Evolutionary conservation across 2,113 vertebrate species (phyloP).

Genomic region (Calonectris borealis): DNA sequence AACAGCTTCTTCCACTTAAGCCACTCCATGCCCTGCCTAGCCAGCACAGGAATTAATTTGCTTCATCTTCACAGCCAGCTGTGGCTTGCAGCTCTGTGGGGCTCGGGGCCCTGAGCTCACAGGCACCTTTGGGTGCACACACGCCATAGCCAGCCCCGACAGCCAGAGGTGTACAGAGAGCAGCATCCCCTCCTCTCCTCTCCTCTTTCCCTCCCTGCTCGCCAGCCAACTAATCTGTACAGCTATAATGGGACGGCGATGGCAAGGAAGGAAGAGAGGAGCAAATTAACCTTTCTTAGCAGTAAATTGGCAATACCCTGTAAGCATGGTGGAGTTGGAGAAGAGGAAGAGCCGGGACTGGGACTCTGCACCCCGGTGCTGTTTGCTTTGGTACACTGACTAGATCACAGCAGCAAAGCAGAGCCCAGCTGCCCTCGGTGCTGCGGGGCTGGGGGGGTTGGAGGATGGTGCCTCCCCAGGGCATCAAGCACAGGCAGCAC

Average conservation of each 20-base stretch:
- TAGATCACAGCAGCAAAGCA: not conserved
- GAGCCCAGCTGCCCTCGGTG: not conserved
- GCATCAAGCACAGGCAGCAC: not conserved
- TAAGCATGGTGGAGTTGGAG: not conserved
- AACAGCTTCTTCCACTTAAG: not conserved
- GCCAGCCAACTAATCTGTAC: not conserved
- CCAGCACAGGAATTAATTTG: not conserved
- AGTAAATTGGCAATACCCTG: not conserved
- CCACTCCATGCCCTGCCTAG: not conserved
- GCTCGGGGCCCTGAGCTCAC: not conserved
- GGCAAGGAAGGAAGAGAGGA: not conserved
- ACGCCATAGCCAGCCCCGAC: fast-evolving
- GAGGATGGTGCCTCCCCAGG: not conserved
- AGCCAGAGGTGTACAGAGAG: not conserved
- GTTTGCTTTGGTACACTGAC: too few species aligned
- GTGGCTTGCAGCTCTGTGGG: not conserved
- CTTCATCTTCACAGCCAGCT: not conserved
- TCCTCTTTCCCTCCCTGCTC: not conserved
- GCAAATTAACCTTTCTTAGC: not conserved
- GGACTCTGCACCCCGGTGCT: not conserved
- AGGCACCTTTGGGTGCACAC: not conserved
- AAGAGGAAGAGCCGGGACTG: not conserved
- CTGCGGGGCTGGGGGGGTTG: not conserved
- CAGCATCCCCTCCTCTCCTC: not conserved
- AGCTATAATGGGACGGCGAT: not conserved